Base-by-base conservation (phyloP, 2,797 vertebrate species). In the Petrocephalus schoutedeni region DNA sequence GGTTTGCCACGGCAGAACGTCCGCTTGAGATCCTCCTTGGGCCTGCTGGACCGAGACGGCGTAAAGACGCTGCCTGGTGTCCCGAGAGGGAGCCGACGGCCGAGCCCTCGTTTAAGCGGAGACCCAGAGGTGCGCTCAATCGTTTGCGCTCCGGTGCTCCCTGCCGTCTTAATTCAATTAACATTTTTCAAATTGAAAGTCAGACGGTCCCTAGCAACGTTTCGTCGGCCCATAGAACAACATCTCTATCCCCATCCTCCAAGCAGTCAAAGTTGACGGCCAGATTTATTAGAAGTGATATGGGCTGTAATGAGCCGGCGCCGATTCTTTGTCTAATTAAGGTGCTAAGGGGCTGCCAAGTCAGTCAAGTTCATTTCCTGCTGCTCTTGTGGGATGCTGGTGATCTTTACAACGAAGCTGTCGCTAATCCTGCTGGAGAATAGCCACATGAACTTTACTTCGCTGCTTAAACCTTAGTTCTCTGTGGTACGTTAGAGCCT, bases 331-430 rank as follows among this genome's bases (percentile, higher is more conserved):
- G 14, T 36, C 83, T 57, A 77, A 77, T 77, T 77, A 16, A 14
- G 28, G 10, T 23, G 28, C 7, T n/a, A 58, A 1, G 36, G 16
- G 58, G 32, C 36, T 21, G 77, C 57, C 58, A n/a, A 19, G 23
- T 86, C 9, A 9, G 58, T 54, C 28, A 45, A 61, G 58, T 45
- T 86, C 32, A 86, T 86, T 61, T 86, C 85, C 85, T 64, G 58
- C 64, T 64, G 57, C 58, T 41, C 41, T 64, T 32, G 3, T 61
- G 4, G 58, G 85, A 12, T 86, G 51, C 1, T 3, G 19, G 36
- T 21, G 36, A 61, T 57, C 23, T 16, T 21, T 56, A 12, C 32
- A 41, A 7, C 28, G 59, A 4, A 54, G 41, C 83, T 54, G 36
- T 28, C 16, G 4, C 51, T 53, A 53, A 9, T 0, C 21, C 21